Base-by-base conservation (phyloP, 2,113 vertebrate species). In the Laticauda laticaudata region DNA sequence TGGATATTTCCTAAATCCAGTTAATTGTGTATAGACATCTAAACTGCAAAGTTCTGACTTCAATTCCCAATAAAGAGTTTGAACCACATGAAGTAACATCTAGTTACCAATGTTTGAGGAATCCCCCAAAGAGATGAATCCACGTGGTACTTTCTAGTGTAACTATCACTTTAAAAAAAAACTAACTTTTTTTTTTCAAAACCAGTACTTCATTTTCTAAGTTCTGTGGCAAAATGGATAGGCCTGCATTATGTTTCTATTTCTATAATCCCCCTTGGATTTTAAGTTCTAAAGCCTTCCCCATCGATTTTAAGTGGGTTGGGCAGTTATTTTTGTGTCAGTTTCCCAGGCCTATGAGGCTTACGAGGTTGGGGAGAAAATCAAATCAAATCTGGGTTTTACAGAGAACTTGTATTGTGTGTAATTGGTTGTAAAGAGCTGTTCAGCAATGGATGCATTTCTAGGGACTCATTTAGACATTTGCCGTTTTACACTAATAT, bases 401-500 rank as follows among this genome's bases (percentile, higher is more conserved):
- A 21, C n/a, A 5, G 11, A 57, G 14, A 59, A 89, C 45, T 64
- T 11, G 43, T 11, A 18, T 24, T 75, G 61, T 53, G 61, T 75
- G 24, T 51, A 90, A 75, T 39, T 61, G 39, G 56, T 61, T 39
- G 21, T 53, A 51, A 75, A 75, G 20, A 90, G 9, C 18, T 53
- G 4, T n/a, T 53, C 45, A 69, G 3, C 21, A 48, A 69, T 69
- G 59, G 61, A 45, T 51, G 18, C 64, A 69, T 69, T 64, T 90
- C 61, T 39, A 34, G n/a, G 86, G 54, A 81, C 75, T 43, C 26
- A 61, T 45, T 89, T 59, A 89, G 23, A 34, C 18, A 14, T 55
- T 91, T 91, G 90, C 53, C 43, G 10, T 91, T 86, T 91, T 56
- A 55, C 34, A n/a, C 43, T 86, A n/a, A 91, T 59, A 59, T 39